A percentile compares a stretch with the other conserved stretches of the same genome.
phyloP scores from a whole-genome alignment of 2,888 invertebrate species.

The Mythimna vitellina region DNA sequence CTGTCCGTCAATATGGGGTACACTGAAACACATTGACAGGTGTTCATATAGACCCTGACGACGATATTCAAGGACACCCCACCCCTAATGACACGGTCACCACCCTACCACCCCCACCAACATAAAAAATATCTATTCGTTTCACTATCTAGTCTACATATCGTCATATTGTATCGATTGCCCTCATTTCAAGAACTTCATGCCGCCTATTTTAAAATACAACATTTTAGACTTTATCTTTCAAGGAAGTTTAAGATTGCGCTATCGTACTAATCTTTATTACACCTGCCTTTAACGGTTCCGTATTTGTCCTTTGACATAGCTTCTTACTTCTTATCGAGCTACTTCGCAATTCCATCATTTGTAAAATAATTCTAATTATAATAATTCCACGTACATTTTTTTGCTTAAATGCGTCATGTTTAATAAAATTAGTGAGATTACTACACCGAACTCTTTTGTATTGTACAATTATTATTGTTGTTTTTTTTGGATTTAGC shows the following conservation, averaged over 20 bases:
- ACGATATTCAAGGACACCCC: conserved; percentile 67
- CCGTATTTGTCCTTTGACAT: conserved; percentile 38
- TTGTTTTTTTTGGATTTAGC: conserved; percentile 22
- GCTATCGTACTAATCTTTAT: conserved; percentile 44
- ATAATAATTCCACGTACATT: conserved; percentile 41
- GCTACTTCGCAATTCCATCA: not conserved
- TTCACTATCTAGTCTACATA: conserved; percentile 63
- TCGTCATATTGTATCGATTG: conserved; percentile 74
- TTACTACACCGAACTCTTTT: conserved; percentile 20
- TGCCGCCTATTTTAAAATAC: conserved; percentile 51
- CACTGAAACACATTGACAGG: conserved; percentile 25
- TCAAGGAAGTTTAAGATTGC: conserved; percentile 43
- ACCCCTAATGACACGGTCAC: conserved; percentile 68
- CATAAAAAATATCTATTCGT: conserved; percentile 63
- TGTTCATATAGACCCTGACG: conserved; percentile 69
- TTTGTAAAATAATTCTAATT: conserved; percentile 43
- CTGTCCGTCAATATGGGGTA: conserved; percentile 44
- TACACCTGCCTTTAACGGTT: conserved; percentile 32
- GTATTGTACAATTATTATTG: conserved; percentile 3
- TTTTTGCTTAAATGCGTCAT: conserved; percentile 12
- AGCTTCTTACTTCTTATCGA: conserved; percentile 11
- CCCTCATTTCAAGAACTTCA: conserved; percentile 70
- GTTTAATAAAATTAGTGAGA: conserved; percentile 17
- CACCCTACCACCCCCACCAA: conserved; percentile 44
- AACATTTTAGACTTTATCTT: conserved; percentile 45